Evolutionary conservation across 2,797 vertebrate genomes (phyloP).

Genomic region (Clarias laeviceps): DNA sequence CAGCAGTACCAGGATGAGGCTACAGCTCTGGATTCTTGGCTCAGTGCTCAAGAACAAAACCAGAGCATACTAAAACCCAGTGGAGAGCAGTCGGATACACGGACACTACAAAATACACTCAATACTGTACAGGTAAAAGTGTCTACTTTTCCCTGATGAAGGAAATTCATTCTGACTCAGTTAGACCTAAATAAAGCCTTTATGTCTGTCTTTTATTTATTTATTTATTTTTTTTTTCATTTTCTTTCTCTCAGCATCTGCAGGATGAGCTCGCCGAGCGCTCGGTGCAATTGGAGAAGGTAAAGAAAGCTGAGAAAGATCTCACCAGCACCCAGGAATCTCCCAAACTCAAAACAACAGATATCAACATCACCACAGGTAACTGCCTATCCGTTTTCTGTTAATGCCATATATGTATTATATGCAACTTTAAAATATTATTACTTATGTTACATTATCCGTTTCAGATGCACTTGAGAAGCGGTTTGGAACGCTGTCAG

Average conservation of each 20-base stretch:
- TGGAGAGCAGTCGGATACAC: slow-evolving; percentile 80
- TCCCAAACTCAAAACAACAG: slow-evolving; percentile 78
- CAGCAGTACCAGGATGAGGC: slow-evolving; percentile 91
- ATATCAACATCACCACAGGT: slow-evolving; percentile 86
- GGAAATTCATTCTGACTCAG: not conserved
- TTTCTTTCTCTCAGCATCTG: slow-evolving; percentile 73
- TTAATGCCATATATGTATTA: not conserved
- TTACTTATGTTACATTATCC: not conserved
- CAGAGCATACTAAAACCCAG: slow-evolving; percentile 76
- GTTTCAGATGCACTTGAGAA: slow-evolving; percentile 81
- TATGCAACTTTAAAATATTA: not conserved
- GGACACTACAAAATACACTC: slow-evolving; percentile 83
- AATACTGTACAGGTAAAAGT: slow-evolving; percentile 80
- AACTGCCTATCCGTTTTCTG: slow-evolving; percentile 17
- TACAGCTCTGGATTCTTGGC: slow-evolving; percentile 83
- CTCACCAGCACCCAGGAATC: slow-evolving; percentile 84
- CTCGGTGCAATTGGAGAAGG: slow-evolving; percentile 89
- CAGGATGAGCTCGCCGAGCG: slow-evolving; percentile 91
- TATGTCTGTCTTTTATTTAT: not conserved
- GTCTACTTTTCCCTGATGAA: not conserved
- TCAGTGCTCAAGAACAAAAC: slow-evolving; percentile 81
- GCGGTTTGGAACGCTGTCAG: slow-evolving; percentile 83
- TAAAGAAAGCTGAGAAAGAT: slow-evolving; percentile 82
- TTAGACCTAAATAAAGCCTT: not conserved
- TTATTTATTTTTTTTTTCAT: not conserved